Conservation (phyloP, 2,888 invertebrate species). For the Epirrhoe tristata region DNA sequence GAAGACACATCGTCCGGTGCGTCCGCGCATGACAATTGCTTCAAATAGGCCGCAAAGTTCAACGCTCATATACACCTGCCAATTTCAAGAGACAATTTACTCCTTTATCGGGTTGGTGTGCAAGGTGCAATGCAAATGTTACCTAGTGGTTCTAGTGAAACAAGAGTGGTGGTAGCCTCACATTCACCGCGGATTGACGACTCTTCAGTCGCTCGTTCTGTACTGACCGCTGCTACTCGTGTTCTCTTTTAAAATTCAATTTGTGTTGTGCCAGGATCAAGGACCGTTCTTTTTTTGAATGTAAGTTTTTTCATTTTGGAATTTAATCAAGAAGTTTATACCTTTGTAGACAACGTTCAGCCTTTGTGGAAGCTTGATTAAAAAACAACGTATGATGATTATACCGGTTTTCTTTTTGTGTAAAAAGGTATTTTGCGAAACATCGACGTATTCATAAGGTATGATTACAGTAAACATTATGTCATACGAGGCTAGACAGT, state of each 20-base stretch:
- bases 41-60: constrained; percentile 79
- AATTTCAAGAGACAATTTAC: constrained; percentile 62
- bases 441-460: constrained; percentile 24
- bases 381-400: constrained; percentile 11
- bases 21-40: constrained; percentile 64
- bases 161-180: constrained; percentile 75
- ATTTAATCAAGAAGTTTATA: neutral
- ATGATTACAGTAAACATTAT: constrained; percentile 48
- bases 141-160: constrained; percentile 61
- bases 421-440: constrained; percentile 12
- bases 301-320: constrained; percentile 32
- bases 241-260: constrained; percentile 51
- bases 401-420: constrained; percentile 26
- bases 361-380: constrained; percentile 17
- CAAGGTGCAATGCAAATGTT: constrained; percentile 59
- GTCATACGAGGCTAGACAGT: constrained; percentile 60
- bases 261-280: constrained; percentile 68
- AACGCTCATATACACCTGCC: constrained; percentile 75
- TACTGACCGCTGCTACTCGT: constrained; percentile 35
- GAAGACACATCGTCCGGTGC: constrained; percentile 56
- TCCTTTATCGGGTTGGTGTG: constrained; percentile 50
- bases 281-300: constrained; percentile 50
- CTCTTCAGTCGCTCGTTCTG: constrained; percentile 71
- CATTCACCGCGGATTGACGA: constrained; percentile 78
- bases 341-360: neutral